Evolutionary conservation across 2,113 vertebrate genomes (phyloP).

Genomic region (Sitta europaea): DNA sequence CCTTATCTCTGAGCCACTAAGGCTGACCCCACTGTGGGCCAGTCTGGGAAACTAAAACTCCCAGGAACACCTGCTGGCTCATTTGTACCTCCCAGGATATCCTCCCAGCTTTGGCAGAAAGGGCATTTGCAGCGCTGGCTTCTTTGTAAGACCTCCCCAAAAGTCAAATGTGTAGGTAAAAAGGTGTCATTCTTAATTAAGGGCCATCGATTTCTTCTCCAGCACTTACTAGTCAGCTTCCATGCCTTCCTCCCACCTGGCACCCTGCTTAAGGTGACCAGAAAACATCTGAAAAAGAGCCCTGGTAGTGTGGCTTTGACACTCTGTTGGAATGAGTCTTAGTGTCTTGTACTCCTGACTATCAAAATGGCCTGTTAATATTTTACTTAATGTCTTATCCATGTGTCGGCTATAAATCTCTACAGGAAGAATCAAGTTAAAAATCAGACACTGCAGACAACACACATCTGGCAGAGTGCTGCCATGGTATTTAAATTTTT

Average conservation of each 20-base stretch:
- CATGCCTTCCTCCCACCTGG: neutral
- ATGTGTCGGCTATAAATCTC: neutral
- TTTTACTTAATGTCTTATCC: neutral
- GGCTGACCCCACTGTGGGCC: neutral
- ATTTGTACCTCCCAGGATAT: neutral
- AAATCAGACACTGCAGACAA: neutral
- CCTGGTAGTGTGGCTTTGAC: fast-evolving
- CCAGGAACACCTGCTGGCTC: neutral
- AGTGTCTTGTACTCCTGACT: neutral
- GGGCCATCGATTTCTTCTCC: neutral
- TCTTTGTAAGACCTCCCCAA: neutral
- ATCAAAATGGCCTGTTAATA: neutral
- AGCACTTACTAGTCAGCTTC: neutral
- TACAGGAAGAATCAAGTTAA: neutral
- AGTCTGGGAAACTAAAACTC: neutral
- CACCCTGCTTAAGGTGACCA: neutral
- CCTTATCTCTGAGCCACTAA: neutral
- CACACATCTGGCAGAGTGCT: neutral
- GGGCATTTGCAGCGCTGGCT: neutral
- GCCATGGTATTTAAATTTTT: neutral
- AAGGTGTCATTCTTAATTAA: neutral
- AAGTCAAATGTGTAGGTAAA: neutral
- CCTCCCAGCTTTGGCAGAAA: neutral
- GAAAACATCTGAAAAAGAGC: neutral
- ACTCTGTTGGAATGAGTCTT: neutral